Percentiles rank a stretch among this genome's conserved stretches.
Evolutionary conservation across 2,797 vertebrate species (phyloP).

Genomic region (Sphenodon punctatus): DNA sequence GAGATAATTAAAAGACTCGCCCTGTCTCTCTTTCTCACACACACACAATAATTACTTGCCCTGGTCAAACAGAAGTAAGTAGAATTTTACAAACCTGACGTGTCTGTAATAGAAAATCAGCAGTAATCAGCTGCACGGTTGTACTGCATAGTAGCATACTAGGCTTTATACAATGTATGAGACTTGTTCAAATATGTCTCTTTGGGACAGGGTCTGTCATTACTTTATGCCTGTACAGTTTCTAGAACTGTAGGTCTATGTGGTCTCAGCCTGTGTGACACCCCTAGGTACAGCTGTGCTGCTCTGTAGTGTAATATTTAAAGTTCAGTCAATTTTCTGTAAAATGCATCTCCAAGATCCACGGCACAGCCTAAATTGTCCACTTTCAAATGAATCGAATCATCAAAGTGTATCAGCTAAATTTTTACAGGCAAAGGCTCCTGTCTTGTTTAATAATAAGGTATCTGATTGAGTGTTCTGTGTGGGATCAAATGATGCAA

Average conservation of each 20-base stretch:
- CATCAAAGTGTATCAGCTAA: not conserved
- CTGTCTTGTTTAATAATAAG: not conserved
- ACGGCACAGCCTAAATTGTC: not conserved
- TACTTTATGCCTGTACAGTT: accelerated
- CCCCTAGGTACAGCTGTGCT: not conserved
- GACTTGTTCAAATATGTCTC: not conserved
- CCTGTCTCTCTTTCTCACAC: no score
- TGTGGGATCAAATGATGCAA: not conserved
- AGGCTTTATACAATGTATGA: not conserved
- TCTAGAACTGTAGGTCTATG: not conserved
- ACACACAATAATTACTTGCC: not conserved
- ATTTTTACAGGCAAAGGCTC: not conserved
- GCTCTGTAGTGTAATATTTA: not conserved
- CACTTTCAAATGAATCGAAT: not conserved
- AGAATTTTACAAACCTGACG: not conserved
- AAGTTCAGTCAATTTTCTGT: not conserved
- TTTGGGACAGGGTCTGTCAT: accelerated
- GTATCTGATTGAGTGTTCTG: not conserved
- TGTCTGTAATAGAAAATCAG: no score
- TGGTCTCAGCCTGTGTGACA: not conserved
- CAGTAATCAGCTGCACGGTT: no score
- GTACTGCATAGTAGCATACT: not conserved
- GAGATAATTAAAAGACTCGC: no score
- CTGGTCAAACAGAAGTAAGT: not conserved
- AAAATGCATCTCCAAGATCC: not conserved